Evolutionary conservation across 2,113 vertebrate genomes (phyloP).

Genomic region (Carollia perspicillata): DNA sequence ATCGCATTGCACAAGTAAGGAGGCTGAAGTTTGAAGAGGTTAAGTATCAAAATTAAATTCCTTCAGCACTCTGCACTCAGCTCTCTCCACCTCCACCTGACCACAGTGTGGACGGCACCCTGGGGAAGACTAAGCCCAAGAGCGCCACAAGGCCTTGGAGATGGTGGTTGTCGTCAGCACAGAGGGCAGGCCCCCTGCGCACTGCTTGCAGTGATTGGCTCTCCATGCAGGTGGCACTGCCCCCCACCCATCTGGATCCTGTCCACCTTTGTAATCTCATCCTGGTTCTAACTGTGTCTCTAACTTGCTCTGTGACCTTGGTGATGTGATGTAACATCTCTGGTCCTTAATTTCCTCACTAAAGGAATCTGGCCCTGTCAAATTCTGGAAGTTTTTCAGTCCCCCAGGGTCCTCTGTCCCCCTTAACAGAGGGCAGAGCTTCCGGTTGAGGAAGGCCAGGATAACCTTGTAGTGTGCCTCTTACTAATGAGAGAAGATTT

Average conservation of each 20-base stretch:
- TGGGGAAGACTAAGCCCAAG: neutral
- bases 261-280: neutral
- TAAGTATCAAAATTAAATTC: neutral
- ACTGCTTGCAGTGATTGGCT: neutral
- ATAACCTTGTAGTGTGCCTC: neutral
- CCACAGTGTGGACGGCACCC: neutral
- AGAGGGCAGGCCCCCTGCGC: neutral
- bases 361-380: neutral
- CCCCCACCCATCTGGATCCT: too few relatives aligned
- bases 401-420: accelerated
- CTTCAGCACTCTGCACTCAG: neutral
- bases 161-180: neutral
- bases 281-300: neutral
- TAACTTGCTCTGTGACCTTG: neutral
- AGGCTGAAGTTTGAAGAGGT: neutral
- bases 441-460: neutral
- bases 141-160: too few relatives aligned
- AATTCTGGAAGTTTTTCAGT: neutral
- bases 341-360: neutral
- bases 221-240: accelerated
- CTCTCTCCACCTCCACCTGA: too few relatives aligned
- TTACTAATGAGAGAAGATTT: neutral
- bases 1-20: neutral
- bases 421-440: neutral
- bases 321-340: neutral